These are phyloP conservation scores for Orthosia gracilis DNA, from an alignment of 2,888 invertebrate species.

Conservation along the genomic window DNA sequence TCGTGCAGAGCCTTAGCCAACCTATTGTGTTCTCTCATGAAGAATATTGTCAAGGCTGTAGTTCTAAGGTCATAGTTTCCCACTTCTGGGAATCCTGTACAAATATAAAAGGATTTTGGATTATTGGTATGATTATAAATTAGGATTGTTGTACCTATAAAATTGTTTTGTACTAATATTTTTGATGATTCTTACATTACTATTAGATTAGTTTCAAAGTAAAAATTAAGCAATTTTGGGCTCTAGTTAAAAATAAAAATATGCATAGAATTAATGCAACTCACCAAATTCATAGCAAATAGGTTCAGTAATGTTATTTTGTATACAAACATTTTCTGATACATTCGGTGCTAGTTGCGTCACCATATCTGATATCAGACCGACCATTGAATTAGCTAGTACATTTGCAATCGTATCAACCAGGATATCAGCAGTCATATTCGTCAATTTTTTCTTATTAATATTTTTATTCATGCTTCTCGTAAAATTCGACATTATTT, in stretches of 20 bases:
- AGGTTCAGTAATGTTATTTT: slow-evolving; percentile 73
- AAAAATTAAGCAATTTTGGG: neutral
- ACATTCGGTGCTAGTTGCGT: slow-evolving; percentile 26
- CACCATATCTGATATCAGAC: slow-evolving; percentile 44
- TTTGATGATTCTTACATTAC: neutral
- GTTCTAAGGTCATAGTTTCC: slow-evolving; percentile 81
- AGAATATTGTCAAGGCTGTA: slow-evolving; percentile 80
- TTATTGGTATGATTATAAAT: too few relatives aligned
- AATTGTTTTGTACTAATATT: too few relatives aligned
- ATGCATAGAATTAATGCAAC: slow-evolving; percentile 24
- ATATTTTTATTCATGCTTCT: slow-evolving; percentile 33
- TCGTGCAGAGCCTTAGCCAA: slow-evolving; percentile 76
- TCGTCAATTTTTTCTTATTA: slow-evolving; percentile 13
- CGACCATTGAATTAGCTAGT: slow-evolving; percentile 52
- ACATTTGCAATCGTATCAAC: slow-evolving; percentile 50
- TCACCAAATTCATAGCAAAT: slow-evolving; percentile 82
- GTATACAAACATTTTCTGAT: slow-evolving; percentile 72
- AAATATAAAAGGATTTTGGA: neutral
- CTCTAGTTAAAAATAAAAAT: too few relatives aligned
- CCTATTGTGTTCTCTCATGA: slow-evolving; percentile 84
- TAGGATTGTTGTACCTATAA: too few relatives aligned
- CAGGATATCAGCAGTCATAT: slow-evolving; percentile 49
- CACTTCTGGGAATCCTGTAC: slow-evolving; percentile 76
- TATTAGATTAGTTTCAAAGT: too few relatives aligned
- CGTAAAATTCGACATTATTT: slow-evolving; percentile 45